phyloP scores from a whole-genome alignment of 2,113 vertebrate genomes.

The Anser cygnoides region DNA sequence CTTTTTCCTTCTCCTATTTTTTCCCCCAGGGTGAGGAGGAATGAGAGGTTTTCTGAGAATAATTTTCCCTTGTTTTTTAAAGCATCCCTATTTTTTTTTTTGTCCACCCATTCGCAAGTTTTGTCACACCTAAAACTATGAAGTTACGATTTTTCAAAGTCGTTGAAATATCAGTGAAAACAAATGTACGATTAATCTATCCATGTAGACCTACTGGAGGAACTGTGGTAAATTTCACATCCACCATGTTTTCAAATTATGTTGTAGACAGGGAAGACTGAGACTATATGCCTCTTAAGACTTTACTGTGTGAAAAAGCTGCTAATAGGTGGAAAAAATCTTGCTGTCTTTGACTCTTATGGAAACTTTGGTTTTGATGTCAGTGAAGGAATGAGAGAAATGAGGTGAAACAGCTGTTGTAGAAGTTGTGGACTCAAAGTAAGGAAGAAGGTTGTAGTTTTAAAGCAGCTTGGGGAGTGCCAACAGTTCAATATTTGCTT shows the following conservation, averaged over 20 bases:
- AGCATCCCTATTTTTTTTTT: accelerated
- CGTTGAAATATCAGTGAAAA: not conserved
- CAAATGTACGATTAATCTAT: not conserved
- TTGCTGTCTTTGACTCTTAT: not conserved
- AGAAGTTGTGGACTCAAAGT: not conserved
- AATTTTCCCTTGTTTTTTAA: not conserved
- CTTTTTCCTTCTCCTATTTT: not conserved
- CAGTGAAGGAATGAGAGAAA: not conserved
- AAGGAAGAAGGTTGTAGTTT: not conserved
- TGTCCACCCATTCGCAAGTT: not conserved
- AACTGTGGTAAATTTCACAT: not conserved
- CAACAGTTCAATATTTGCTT: not conserved
- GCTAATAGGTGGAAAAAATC: not conserved
- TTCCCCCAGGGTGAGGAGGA: not conserved
- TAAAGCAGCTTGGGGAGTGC: not conserved
- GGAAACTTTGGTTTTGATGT: not conserved
- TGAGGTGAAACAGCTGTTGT: not conserved
- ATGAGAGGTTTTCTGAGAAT: not conserved
- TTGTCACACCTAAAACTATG: no score
- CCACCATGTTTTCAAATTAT: not conserved
- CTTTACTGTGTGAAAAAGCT: not conserved
- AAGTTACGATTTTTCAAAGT: not conserved
- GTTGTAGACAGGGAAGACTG: accelerated
- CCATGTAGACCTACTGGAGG: not conserved
- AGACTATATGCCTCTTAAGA: not conserved